phyloP scores from a whole-genome alignment of 2,797 vertebrate species.

The Leptatherina wallacei region DNA sequence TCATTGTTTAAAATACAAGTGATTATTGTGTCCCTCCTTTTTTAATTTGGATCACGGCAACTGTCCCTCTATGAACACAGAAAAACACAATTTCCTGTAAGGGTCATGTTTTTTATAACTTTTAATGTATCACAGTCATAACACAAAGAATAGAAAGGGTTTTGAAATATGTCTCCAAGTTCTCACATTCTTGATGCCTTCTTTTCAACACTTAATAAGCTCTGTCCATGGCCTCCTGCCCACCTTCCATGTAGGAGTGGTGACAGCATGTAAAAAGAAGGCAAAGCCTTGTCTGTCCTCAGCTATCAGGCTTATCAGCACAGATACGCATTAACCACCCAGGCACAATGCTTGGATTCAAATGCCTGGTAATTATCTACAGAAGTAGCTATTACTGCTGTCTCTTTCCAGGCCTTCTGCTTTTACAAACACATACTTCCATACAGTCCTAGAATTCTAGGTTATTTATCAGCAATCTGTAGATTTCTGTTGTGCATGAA shows the following conservation, averaged over 20 bases:
- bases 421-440: slow-evolving; percentile 32
- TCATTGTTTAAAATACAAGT: not conserved
- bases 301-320: slow-evolving; percentile 48
- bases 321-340: slow-evolving; percentile 51
- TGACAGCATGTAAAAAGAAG: slow-evolving; percentile 47
- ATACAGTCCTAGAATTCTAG: slow-evolving; percentile 21
- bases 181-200: not conserved
- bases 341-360: slow-evolving; percentile 45
- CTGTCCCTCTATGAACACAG: not conserved
- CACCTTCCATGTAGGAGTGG: slow-evolving; percentile 47
- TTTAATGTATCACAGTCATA: not conserved
- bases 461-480: slow-evolving; percentile 13
- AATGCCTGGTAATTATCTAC: slow-evolving; percentile 61
- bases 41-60: slow-evolving; percentile 8
- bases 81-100: not conserved
- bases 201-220: slow-evolving; percentile 40
- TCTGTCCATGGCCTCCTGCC: slow-evolving; percentile 26
- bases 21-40: not conserved
- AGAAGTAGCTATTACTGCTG: slow-evolving; percentile 53
- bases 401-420: slow-evolving; percentile 29
- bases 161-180: slow-evolving; percentile 2
- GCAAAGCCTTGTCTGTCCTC: slow-evolving; percentile 55
- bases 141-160: not conserved
- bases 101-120: slow-evolving; percentile 7
- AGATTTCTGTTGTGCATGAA: not conserved